Evolutionary conservation across 2,888 invertebrate genomes (phyloP), one percentile per base, ranked within the genome.

Genomic region (Agonum fuliginosum): DNA sequence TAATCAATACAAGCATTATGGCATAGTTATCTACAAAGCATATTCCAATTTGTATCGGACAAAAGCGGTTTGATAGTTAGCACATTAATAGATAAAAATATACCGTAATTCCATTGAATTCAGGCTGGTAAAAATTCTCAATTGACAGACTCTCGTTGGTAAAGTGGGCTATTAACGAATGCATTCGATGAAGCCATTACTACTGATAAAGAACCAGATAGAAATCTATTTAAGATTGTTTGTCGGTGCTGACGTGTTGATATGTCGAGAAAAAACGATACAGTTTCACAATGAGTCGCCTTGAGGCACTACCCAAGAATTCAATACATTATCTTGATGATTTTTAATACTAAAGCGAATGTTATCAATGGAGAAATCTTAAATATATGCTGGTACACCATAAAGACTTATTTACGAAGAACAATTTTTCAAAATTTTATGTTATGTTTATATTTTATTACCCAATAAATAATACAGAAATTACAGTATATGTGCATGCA

Each of bases 401-500:
- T 37, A 37, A 37, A 37, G 12, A 37, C 37, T 3, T 37, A 37
- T 37, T 37, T 37, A 37, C 37, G n/a, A 3, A 3, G 37, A n/a
- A 37, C 12, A 37, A 37, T 37, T 37, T 37, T 54, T 24, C 54
- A 24, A n/a, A 54, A 54, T 54, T 54, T 54, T 54, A 54, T 54
- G 54, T 54, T 54, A 22, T 54, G 24, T 54, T 54, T 54, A 54
- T n/a, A 54, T 54, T 54, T 54, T 54, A 54, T 54, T 54, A 24
- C 0, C 20, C 12, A 54, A 54, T 54, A 54, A 54, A 54, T 54
- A 54, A 54, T 24, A 5, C 54, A 1, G 54, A 22, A 54, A 54
- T 54, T 22, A 24, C 54, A 22, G 20, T 22, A n/a, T n/a, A n/a
- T n/a, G 20, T 54, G 22, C 24, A 54, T 20, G 54, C 54, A 20